A percentile compares a stretch with the other conserved stretches of the same genome.
phyloP scores from a whole-genome alignment of 64 coral and sea anemone genomes.

The Trachythela sp. region DNA sequence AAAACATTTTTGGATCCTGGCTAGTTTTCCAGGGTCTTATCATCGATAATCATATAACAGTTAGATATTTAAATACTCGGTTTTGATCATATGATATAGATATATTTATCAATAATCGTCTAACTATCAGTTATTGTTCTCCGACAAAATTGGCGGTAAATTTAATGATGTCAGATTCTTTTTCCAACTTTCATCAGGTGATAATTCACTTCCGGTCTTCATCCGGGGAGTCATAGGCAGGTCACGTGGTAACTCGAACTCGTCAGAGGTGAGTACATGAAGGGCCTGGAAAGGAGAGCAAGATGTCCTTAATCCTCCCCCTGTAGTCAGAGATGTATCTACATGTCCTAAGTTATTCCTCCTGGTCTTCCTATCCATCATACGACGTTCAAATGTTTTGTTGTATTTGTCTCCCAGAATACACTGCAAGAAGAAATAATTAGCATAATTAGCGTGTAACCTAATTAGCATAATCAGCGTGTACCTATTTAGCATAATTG shows the following conservation, averaged over 20 bases:
- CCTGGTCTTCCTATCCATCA: conserved; percentile 75
- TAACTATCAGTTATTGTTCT: background rate
- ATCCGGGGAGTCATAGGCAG: conserved; percentile 67
- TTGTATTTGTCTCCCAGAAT: conserved; percentile 89
- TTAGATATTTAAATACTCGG: too few species aligned
- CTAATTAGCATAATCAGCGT: background rate
- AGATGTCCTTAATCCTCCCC: conserved; percentile 52
- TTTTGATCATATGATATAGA: too few species aligned
- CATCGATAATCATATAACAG: too few species aligned
- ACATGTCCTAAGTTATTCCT: conserved; percentile 76
- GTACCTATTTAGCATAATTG: too few species aligned
- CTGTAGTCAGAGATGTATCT: conserved; percentile 54
- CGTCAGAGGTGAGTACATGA: conserved; percentile 46
- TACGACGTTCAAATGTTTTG: conserved; percentile 76
- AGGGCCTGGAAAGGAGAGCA: conserved; percentile 92
- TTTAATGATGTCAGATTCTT: background rate
- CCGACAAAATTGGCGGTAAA: background rate
- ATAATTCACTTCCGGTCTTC: background rate
- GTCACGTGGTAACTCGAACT: conserved; percentile 62
- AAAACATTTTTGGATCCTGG: too few species aligned
- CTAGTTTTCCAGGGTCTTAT: too few species aligned
- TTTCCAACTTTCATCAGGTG: background rate
- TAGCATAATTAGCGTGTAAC: background rate
- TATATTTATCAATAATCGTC: too few species aligned
- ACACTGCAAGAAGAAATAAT: conserved; percentile 39